These are phyloP conservation scores for Cantharis rustica DNA, from an alignment of 2,888 invertebrate genomes.

Conservation along the genomic window DNA sequence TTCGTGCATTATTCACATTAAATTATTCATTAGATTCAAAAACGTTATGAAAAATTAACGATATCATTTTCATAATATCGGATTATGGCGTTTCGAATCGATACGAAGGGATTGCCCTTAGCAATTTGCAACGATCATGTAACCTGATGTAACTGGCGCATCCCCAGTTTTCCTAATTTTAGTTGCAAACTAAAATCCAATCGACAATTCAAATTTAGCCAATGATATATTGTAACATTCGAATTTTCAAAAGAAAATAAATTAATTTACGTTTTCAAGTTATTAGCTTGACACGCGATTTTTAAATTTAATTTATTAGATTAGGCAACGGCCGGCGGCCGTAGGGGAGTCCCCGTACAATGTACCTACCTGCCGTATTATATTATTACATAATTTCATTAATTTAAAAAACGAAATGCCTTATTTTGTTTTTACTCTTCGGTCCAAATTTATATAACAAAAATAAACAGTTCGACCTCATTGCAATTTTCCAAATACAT, in stretches of 20 bases:
- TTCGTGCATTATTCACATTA: background rate
- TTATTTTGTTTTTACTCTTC: background rate
- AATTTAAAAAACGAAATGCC: background rate
- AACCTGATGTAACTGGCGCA: conserved; percentile 4
- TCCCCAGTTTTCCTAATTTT: background rate
- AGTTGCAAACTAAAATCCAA: conserved; percentile 6
- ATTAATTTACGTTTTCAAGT: background rate
- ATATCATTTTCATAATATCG: background rate
- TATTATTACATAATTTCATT: background rate
- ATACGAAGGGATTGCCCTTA: background rate
- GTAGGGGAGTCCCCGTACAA: background rate
- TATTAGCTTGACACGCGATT: background rate
- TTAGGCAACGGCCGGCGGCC: background rate
- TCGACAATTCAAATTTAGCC: background rate
- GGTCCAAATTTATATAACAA: background rate
- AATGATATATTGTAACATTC: too few species aligned
- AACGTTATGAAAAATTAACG: background rate
- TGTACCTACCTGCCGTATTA: too few species aligned
- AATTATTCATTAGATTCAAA: background rate
- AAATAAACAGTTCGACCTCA: background rate
- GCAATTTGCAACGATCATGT: background rate
- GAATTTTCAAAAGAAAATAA: too few species aligned
- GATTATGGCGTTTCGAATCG: background rate
- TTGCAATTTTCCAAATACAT: background rate
- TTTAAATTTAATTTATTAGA: background rate